Base-by-base conservation (phyloP, 2,888 invertebrate genomes). In the Dinocampus coccinellae region DNA sequence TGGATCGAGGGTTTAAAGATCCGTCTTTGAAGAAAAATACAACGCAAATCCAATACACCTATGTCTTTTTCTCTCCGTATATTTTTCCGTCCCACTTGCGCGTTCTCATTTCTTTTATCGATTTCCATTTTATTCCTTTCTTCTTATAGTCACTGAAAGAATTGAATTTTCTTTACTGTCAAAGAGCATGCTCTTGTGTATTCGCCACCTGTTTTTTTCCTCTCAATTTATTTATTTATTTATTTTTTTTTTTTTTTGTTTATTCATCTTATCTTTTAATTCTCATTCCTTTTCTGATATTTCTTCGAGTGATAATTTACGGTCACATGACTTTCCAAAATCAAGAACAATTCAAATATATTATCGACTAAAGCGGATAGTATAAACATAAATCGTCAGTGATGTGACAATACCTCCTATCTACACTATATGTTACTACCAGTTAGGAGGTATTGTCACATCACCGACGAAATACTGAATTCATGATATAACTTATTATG, bases 11-110 rank as follows among this genome's bases (percentile, higher is more conserved):
- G 84, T 84, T 85, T 82, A 80, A 78, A 79, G 84, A 83, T 82
- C 75, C 78, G 79, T 81, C 81, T 83, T 81, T 82, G 82, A 79
- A 79, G 81, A 79, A 83, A 76, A 85, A 84, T 82, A 84, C 83
- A 83, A 78, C 74, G 79, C 76, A 34, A 1, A n/a, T n/a, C 20
- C 6, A 20, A 47, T 16, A 16, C 9, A n/a, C 47, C 47, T 16
- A 47, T n/a, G 16, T 47, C 47, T 47, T 20, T 47, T 16, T 47
- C 6, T 16, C 6, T 7, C 7, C 16, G 3, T 42, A 42, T 42
- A 16, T 47, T 47, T 47, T n/a, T 65, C 62, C 7, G 11, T 16
- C 24, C 33, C 53, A 61, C 42, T 58, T 33, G 26, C 62, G 57
- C 52, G 60, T 53, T 39, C 70, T 52, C 16, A 64, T 70, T 73